Base-by-base conservation (phyloP, 1,140 invertebrate genomes). In the Aphelinus atriplicis region DNA sequence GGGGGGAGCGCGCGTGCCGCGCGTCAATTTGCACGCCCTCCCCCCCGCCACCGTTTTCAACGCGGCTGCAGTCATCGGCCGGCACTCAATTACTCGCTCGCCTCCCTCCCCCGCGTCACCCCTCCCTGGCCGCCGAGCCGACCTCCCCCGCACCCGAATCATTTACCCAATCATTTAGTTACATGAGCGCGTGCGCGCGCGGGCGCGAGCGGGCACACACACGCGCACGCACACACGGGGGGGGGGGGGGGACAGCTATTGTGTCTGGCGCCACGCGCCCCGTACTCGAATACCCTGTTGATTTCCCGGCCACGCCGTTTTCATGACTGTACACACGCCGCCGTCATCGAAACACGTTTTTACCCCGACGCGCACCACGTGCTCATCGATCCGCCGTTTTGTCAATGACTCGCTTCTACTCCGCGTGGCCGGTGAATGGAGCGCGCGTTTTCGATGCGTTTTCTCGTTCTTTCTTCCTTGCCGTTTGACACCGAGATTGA, bases 161-260 rank as follows among this genome's bases (percentile, higher is more conserved):
- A 88, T 88, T 88, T 88, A 88, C 86, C 86, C 87, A 87, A 88
- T 87, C 87, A 88, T 88, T 88, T 88, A 87, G 87, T 87, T 87
- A 88, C 87, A 87, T 87, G 84, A 86, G 85, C 84, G 86, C 84
- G 79, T 26, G 81, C 73, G 81, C 85, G 81, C 81, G 81, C 82
- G 76, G 79, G 78, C 78, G 26, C 26, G 26, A 26, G 26, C 26
- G 26, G 26, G 26, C 26, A 26, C 26, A 26, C 26, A 26, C 26
- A 26, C 26, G 26, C 26, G 78, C 79, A 79, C 79, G 75, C 78
- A 81, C 74, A 72, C 63, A 48, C 62, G 61, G 55, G 55, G 73
- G n/a, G 77, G 10, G 63, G 10, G 51, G 75, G 61, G 75, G 66
- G 64, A 55, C 56, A 46, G 48, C 6, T n/a, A 66, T 6, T 64